phyloP scores from a whole-genome alignment of 2,113 vertebrate species.

The Caranx melampygus region DNA sequence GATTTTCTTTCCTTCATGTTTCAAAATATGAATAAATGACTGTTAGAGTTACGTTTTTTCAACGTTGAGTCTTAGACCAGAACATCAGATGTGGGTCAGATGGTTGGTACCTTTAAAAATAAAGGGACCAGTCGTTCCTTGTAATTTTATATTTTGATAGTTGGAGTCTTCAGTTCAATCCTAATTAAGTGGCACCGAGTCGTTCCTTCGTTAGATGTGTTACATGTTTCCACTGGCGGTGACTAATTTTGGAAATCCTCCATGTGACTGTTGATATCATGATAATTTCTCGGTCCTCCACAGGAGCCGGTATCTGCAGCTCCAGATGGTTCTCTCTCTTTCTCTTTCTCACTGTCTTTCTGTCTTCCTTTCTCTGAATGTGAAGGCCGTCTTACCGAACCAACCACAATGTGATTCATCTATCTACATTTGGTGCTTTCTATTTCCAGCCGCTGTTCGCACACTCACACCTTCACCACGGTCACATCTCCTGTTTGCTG shows the following conservation, averaged over 20 bases:
- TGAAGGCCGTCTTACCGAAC: constrained; percentile 53
- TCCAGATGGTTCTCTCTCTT: constrained; percentile 52
- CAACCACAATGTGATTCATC: constrained; percentile 50
- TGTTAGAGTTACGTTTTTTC: too few species aligned
- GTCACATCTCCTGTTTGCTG: constrained; percentile 23
- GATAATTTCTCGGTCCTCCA: constrained; percentile 9
- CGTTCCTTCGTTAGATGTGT: constrained; percentile 19
- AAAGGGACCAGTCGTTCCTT: not conserved
- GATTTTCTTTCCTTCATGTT: too few species aligned
- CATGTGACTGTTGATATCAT: constrained; percentile 16
- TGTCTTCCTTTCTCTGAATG: constrained; percentile 1
- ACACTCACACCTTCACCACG: constrained; percentile 42
- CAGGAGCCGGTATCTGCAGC: constrained; percentile 4
- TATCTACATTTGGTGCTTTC: constrained; percentile 27
- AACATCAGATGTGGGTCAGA: too few species aligned
- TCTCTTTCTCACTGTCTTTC: not conserved
- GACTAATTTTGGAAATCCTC: constrained; percentile 29
- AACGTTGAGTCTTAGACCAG: too few species aligned
- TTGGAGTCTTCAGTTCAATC: not conserved
- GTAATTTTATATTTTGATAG: not conserved
- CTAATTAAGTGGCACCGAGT: not conserved
- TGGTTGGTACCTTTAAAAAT: too few species aligned
- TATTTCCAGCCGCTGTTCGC: constrained; percentile 63
- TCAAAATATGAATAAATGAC: too few species aligned
- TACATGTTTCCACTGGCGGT: constrained; percentile 16